Evolutionary conservation across 2,888 invertebrate genomes (phyloP).

Genomic region (Ennomos quercinarius): DNA sequence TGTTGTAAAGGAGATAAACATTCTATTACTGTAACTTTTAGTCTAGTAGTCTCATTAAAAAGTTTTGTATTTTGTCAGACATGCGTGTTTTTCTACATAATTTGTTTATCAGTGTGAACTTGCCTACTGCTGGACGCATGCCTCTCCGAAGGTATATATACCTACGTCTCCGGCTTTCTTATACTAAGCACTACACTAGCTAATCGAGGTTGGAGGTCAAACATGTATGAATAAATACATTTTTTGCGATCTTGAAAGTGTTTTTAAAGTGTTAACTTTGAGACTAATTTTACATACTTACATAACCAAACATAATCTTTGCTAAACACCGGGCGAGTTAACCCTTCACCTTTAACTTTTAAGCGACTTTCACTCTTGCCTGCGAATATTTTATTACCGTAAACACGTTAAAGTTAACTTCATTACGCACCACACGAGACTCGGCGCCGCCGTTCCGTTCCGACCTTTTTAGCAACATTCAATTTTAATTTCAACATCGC

Average conservation of each 20-base stretch:
- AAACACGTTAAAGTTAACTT: constrained; percentile 64
- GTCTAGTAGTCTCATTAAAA: too few relatives aligned
- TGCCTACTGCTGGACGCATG: too few relatives aligned
- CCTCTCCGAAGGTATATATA: too few relatives aligned
- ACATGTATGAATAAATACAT: too few relatives aligned
- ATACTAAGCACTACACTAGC: too few relatives aligned
- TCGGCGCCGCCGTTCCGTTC: constrained; percentile 41
- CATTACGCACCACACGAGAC: constrained; percentile 52
- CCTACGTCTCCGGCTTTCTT: too few relatives aligned
- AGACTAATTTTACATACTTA: constrained; percentile 16
- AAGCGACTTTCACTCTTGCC: constrained; percentile 52
- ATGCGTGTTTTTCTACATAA: too few relatives aligned
- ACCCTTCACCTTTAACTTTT: constrained; percentile 50
- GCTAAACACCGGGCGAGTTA: constrained; percentile 49
- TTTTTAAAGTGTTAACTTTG: constrained; percentile 8
- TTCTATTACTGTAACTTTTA: too few relatives aligned
- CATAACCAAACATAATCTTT: constrained; percentile 42
- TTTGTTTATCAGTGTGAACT: too few relatives aligned
- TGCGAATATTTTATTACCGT: constrained; percentile 67
- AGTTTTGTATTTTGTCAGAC: too few relatives aligned
- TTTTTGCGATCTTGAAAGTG: not conserved
- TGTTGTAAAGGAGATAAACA: too few relatives aligned
- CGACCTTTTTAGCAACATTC: constrained; percentile 54
- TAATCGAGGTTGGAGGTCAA: too few relatives aligned
- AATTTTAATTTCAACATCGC: constrained; percentile 53